These are phyloP conservation scores for Rhinolophus ferrumequinum DNA, from an alignment of 2,113 vertebrate genomes.

Conservation along the genomic window DNA sequence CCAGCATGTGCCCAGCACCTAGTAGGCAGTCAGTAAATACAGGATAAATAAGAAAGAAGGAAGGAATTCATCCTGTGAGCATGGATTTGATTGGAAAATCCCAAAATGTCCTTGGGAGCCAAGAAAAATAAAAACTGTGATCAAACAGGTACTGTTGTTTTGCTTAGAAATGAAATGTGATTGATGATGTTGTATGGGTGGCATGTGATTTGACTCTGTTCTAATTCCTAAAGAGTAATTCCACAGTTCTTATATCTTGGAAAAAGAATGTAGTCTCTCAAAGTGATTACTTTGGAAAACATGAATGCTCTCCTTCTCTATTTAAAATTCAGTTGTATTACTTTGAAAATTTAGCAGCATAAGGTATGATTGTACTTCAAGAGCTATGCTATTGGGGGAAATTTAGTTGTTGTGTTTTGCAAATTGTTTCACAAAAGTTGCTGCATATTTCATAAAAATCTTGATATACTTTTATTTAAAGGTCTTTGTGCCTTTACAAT, in stretches of 20 bases:
- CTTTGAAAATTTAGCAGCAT: background rate
- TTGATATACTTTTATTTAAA: background rate
- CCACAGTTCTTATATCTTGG: background rate
- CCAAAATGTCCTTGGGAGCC: background rate
- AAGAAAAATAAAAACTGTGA: background rate
- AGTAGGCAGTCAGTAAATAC: background rate
- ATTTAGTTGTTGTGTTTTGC: background rate
- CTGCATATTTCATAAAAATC: background rate
- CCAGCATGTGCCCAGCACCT: background rate
- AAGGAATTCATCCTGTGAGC: background rate
- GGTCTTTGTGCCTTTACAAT: background rate
- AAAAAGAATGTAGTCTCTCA: background rate
- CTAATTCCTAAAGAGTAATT: background rate
- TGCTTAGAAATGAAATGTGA: background rate
- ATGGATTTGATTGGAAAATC: background rate
- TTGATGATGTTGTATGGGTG: background rate
- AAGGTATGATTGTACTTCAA: background rate
- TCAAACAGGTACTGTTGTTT: background rate
- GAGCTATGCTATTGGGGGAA: background rate
- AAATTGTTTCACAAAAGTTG: conserved; percentile 1
- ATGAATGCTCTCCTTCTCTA: background rate
- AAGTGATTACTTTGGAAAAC: background rate
- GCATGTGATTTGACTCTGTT: background rate
- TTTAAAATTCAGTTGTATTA: conserved; percentile 10
- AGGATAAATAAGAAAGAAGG: background rate